Evolutionary conservation across 2,888 invertebrate species (phyloP).

Genomic region (Nezara viridula): DNA sequence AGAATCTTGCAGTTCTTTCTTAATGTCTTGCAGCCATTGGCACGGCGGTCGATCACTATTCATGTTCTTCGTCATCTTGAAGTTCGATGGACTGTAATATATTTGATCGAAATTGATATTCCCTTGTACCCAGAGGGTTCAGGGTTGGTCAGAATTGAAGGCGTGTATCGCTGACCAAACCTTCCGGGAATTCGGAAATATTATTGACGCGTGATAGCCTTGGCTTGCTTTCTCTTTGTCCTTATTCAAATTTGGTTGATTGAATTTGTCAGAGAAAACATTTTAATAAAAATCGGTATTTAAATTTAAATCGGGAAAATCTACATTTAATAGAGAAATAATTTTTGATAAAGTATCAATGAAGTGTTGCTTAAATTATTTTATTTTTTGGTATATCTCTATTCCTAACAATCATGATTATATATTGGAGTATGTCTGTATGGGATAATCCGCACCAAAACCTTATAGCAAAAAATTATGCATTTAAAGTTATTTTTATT

Average conservation of each 20-base stretch:
- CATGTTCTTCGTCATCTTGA: not conserved
- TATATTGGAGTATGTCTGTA: too few species aligned
- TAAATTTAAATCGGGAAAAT: too few species aligned
- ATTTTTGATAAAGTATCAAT: too few species aligned
- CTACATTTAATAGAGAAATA: too few species aligned
- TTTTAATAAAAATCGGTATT: too few species aligned
- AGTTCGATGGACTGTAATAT: not conserved
- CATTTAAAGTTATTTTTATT: too few species aligned
- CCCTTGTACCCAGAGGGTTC: not conserved
- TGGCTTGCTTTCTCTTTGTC: not conserved
- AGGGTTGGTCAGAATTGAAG: not conserved
- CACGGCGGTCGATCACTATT: not conserved
- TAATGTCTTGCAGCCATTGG: constrained; percentile 24
- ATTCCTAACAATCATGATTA: too few species aligned
- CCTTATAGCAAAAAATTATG: too few species aligned
- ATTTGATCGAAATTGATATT: not conserved
- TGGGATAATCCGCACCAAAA: too few species aligned
- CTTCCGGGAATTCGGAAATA: constrained; percentile 15
- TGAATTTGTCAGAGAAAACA: not conserved
- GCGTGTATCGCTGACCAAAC: constrained; percentile 20
- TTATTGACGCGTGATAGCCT: not conserved
- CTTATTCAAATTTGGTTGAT: not conserved
- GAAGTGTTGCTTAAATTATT: too few species aligned
- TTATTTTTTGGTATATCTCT: too few species aligned
- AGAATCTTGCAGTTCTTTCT: constrained; percentile 32